Conservation (phyloP, 1,140 invertebrate species). For the Plutomurus gul region DNA sequence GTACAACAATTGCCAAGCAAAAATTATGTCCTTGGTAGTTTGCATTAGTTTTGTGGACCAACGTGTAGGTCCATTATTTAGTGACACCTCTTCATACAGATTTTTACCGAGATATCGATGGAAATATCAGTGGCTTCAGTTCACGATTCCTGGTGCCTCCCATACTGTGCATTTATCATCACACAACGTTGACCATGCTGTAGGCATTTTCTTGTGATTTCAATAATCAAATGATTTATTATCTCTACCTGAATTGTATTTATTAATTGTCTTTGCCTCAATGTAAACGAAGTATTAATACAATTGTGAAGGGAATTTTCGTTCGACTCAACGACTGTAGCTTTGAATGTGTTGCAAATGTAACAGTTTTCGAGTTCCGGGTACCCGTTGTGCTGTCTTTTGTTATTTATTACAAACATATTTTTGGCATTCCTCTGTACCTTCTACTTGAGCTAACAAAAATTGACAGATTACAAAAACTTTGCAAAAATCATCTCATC, state of each 20-base stretch:
- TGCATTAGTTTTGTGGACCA: too few relatives aligned
- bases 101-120: neutral
- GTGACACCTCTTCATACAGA: neutral
- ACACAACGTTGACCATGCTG: neutral
- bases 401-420: neutral
- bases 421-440: conserved; percentile 22
- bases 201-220: conserved; percentile 2
- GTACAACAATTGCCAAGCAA: too few relatives aligned
- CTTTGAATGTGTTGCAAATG: too few relatives aligned
- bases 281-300: neutral
- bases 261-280: neutral
- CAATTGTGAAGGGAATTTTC: too few relatives aligned
- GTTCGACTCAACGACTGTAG: too few relatives aligned
- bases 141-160: conserved; percentile 3
- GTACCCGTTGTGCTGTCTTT: too few relatives aligned
- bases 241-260: neutral
- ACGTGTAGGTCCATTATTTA: too few relatives aligned
- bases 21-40: too few relatives aligned
- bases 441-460: conserved; percentile 1
- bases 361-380: too few relatives aligned
- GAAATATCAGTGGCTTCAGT: neutral
- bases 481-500: neutral
- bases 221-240: neutral
- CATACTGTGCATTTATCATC: neutral
- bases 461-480: neutral